Evolutionary conservation across 1,140 invertebrate species (phyloP), one percentile per base, ranked within the genome.

Genomic region (Nomia melanderi): DNA sequence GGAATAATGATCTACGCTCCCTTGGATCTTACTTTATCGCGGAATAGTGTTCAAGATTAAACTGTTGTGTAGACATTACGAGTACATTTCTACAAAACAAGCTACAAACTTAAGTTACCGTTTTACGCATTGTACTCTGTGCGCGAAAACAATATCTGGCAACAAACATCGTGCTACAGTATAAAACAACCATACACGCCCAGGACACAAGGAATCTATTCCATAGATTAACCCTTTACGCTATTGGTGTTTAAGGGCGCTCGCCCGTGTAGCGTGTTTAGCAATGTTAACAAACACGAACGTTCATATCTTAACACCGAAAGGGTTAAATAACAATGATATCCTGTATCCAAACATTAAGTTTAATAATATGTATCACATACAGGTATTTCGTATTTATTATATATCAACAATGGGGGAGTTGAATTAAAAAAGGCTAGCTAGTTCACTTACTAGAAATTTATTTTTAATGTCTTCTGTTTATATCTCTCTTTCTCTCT

Each of bases 281-380:
- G 47, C n/a, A 17, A 50, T 50, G 47, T 50, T 50, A 50, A 50
- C 47, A 50, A 50, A 50, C 4, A 5, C 47, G 47, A 50, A 50
- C 6, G 20, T 7, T 0, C 1, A 1, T 50, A 6, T 50, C 20
- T n/a, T n/a, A 50, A n/a, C 47, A 50, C 47, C 20, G 47, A 50
- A 50, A 50, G 47, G 47, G 20, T n/a, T 50, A 87, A n/a, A 83
- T 84, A 90, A 84, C 78, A 85, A 87, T 83, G 84, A 86, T 82
- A 73, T 87, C 73, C 80, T 84, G 86, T 71, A 84, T 87, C 80
- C 76, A 82, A 88, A 88, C 77, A 86, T 88, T 87, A 87, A 64
- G 76, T 88, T 88, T 87, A 86, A 89, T 88, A 89, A 77, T 87
- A 87, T 86, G 82, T 89, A 89, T 89, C 88, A 90, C 89, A 90